Percentiles rank a stretch among this genome's conserved stretches.
Conservation (phyloP, 2,113 vertebrate genomes). For the Toxostoma redivivum region DNA sequence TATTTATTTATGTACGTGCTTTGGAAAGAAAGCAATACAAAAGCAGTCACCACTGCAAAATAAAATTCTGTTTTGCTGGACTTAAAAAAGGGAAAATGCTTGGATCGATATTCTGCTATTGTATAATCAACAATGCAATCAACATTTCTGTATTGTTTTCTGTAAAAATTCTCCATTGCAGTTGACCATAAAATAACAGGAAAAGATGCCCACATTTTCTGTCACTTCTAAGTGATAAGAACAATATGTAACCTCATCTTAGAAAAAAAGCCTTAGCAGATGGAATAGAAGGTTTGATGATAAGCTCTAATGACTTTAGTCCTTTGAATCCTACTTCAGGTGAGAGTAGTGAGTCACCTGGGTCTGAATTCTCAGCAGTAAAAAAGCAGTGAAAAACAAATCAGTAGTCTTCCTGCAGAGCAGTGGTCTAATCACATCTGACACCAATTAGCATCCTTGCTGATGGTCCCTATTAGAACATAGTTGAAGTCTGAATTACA, state of each 20-base stretch:
- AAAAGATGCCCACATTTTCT: not conserved
- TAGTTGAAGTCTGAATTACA: not conserved
- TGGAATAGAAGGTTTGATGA: not conserved
- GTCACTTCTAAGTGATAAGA: not conserved
- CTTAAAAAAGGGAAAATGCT: not conserved
- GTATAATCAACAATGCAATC: not conserved
- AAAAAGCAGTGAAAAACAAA: not conserved
- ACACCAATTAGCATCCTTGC: constrained; percentile 4
- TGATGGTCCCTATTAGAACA: not conserved
- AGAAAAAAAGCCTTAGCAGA: not conserved
- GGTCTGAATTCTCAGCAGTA: not conserved
- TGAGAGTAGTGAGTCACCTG: not conserved
- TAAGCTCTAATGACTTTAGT: not conserved
- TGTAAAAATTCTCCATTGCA: not conserved
- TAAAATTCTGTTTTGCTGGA: not conserved
- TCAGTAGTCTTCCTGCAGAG: not conserved
- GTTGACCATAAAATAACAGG: not conserved
- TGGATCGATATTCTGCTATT: not conserved
- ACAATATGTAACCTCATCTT: not conserved
- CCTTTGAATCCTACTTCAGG: not conserved
- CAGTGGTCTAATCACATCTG: constrained; percentile 7
- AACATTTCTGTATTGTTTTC: not conserved
- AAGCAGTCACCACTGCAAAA: not conserved
- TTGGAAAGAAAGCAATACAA: not conserved
- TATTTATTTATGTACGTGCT: not conserved